phyloP scores from a whole-genome alignment of 2,113 vertebrate species.

The Junco hyemalis region DNA sequence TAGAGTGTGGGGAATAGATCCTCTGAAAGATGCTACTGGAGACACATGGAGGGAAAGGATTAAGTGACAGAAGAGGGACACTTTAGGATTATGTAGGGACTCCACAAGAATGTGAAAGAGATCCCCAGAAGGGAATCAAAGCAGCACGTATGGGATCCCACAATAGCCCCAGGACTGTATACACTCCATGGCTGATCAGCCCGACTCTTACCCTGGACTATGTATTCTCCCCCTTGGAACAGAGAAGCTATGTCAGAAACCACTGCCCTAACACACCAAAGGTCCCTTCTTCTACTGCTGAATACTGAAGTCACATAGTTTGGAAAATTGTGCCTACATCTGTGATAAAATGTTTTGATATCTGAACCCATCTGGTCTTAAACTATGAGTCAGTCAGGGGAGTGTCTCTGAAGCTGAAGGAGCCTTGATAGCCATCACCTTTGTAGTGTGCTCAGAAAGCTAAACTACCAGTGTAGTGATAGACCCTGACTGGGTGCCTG shows the following conservation, averaged over 20 bases:
- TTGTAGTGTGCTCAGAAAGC: not conserved
- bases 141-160: not conserved
- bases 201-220: not conserved
- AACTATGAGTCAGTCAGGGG: not conserved
- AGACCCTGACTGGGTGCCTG: not conserved
- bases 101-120: not conserved
- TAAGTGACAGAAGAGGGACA: not conserved
- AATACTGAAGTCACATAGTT: not conserved
- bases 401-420: not conserved
- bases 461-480: not conserved
- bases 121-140: not conserved
- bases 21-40: not conserved
- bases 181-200: not conserved
- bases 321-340: not conserved
- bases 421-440: not conserved
- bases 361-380: not conserved
- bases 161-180: fast-evolving
- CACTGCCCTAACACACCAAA: not conserved
- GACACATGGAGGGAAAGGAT: not conserved
- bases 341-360: not conserved
- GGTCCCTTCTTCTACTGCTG: not conserved
- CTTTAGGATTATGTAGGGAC: not conserved
- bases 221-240: not conserved
- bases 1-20: not conserved
- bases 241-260: not conserved